A percentile compares a stretch with the other conserved stretches of the same genome.
Conservation (phyloP, 2,888 invertebrate genomes). For the Criorhina ranunculi region DNA sequence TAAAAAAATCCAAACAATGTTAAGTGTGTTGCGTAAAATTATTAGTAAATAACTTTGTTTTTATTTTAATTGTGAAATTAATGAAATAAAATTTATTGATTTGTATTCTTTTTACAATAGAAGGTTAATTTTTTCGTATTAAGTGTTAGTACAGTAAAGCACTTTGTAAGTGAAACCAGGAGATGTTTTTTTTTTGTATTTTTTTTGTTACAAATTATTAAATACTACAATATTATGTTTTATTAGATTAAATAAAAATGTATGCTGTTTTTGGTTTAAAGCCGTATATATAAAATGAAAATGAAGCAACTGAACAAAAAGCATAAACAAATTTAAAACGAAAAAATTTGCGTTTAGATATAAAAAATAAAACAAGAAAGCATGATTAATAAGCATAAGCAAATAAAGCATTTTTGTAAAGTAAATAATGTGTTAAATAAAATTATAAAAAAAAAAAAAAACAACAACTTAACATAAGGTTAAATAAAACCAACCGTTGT, state of each 20-base stretch:
- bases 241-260: constrained; percentile 47
- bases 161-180: constrained; percentile 65
- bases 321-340: constrained; percentile 66
- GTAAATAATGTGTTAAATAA: constrained; percentile 62
- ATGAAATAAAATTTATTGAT: constrained; percentile 28
- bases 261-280: constrained; percentile 65
- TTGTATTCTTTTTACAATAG: constrained; percentile 55
- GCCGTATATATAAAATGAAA: constrained; percentile 41
- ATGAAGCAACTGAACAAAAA: constrained; percentile 78
- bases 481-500: constrained; percentile 25
- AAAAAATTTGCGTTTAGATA: constrained; percentile 31
- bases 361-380: constrained; percentile 40
- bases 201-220: constrained; percentile 49
- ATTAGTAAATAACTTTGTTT: constrained; percentile 19
- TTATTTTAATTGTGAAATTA: constrained; percentile 8
- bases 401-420: constrained; percentile 44
- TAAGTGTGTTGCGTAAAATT: constrained; percentile 54
- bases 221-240: constrained; percentile 44
- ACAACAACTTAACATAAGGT: constrained; percentile 18
- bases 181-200: constrained; percentile 38
- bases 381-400: constrained; percentile 70
- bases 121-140: constrained; percentile 65
- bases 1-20: constrained; percentile 52
- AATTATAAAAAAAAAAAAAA: constrained; percentile 19
- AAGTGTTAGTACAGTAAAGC: constrained; percentile 62